A percentile compares a stretch with the other conserved stretches of the same genome.
Evolutionary conservation across 2,888 invertebrate species (phyloP).

Genomic region (Eupithecia subfuscata): DNA sequence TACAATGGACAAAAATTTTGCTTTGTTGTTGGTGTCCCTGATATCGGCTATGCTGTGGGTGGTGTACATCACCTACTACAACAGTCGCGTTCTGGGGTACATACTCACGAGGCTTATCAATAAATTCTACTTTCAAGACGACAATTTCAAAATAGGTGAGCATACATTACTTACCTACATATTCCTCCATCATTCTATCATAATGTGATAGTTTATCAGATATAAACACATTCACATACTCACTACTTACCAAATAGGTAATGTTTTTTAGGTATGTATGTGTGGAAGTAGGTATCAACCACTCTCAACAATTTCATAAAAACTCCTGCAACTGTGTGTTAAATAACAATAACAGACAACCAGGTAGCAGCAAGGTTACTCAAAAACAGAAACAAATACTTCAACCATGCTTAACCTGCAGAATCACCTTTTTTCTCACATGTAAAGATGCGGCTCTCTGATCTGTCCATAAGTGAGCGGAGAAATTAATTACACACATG

Average conservation of each 20-base stretch:
- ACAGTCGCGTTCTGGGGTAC: conserved; percentile 95
- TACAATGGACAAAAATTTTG: conserved; percentile 89
- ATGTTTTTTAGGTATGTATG: neutral
- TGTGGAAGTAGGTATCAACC: neutral
- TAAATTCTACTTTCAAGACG: conserved; percentile 92
- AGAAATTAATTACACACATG: no score
- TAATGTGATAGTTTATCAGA: conserved; percentile 38
- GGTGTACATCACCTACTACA: conserved; percentile 97
- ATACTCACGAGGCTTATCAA: conserved; percentile 95
- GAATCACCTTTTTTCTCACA: no score
- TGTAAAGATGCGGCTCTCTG: no score
- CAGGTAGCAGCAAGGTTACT: neutral
- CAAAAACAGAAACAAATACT: neutral
- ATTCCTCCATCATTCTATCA: neutral
- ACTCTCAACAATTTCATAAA: neutral
- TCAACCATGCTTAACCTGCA: no score
- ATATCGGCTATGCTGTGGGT: conserved; percentile 95
- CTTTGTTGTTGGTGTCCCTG: conserved; percentile 91
- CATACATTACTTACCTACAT: conserved; percentile 1
- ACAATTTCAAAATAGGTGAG: conserved; percentile 95
- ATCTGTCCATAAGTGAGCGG: no score
- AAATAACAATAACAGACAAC: neutral
- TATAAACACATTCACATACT: neutral
- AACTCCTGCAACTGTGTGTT: neutral
- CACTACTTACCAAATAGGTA: neutral